Percentiles rank a stretch among this genome's conserved stretches.
Conservation (phyloP, 2,888 invertebrate species). For the Trichopoda pennipes region DNA sequence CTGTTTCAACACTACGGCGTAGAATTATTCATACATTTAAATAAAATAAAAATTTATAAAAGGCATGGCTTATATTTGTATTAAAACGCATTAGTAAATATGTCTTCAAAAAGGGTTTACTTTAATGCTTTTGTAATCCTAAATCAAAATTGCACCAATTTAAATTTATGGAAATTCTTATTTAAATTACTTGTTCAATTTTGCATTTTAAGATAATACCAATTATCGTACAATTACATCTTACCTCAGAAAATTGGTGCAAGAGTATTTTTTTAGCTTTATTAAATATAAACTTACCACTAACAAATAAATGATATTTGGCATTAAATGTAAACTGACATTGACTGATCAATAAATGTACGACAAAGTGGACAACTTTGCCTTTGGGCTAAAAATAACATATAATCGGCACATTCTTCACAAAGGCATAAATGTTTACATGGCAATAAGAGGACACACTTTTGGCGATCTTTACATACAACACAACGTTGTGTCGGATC, state of each 20-base stretch:
- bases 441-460: conserved; percentile 71
- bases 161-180: too few relatives aligned
- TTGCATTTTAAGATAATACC: too few relatives aligned
- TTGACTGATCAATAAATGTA: conserved; percentile 53
- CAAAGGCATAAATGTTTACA: conserved; percentile 74
- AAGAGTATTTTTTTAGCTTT: neutral
- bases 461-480: conserved; percentile 71
- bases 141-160: too few relatives aligned
- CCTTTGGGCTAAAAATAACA: conserved; percentile 28
- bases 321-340: conserved; percentile 63
- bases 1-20: conserved; percentile 25
- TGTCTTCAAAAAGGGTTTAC: too few relatives aligned
- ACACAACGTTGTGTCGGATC: conserved; percentile 68
- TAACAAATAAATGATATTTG: conserved; percentile 16
- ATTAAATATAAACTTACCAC: conserved; percentile 29
- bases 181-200: too few relatives aligned
- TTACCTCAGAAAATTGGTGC: neutral
- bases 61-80: conserved; percentile 1
- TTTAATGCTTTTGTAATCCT: too few relatives aligned
- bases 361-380: conserved; percentile 72
- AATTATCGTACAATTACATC: too few relatives aligned
- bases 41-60: conserved; percentile 17
- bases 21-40: conserved; percentile 32
- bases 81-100: too few relatives aligned
- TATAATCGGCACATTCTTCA: conserved; percentile 70